phyloP scores from a whole-genome alignment of 2,888 invertebrate species.

The Cataglyphis rosenhaueri region DNA sequence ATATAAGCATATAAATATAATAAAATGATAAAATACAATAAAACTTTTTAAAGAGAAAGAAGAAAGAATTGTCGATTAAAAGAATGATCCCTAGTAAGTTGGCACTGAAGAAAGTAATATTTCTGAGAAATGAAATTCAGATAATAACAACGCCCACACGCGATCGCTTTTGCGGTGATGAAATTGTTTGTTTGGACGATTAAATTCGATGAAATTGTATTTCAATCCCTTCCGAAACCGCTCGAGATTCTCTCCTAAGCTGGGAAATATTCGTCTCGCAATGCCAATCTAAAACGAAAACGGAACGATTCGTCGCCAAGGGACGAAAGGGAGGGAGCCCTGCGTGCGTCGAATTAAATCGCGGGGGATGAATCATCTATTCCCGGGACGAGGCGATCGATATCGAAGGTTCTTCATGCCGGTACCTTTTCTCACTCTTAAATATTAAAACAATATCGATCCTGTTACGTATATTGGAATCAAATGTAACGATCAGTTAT shows the following conservation, averaged over 20 bases:
- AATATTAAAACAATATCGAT: constrained; percentile 41
- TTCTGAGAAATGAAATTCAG: background rate
- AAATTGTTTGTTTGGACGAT: constrained; percentile 48
- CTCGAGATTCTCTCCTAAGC: background rate
- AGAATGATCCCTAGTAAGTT: background rate
- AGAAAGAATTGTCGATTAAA: background rate
- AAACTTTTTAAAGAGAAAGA: background rate
- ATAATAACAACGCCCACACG: background rate
- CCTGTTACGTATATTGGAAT: background rate
- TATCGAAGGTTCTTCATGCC: constrained; percentile 60
- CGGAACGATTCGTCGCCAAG: background rate
- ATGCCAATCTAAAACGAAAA: background rate
- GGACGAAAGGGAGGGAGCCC: background rate
- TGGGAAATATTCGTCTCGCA: background rate
- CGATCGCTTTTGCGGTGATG: background rate
- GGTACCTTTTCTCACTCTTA: constrained; percentile 15
- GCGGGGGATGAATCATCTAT: constrained; percentile 77
- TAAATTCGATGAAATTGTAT: constrained; percentile 15
- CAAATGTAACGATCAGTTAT: constrained; percentile 33
- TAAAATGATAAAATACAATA: background rate
- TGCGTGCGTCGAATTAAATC: constrained; percentile 57
- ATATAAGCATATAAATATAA: background rate
- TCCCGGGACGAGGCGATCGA: constrained; percentile 73
- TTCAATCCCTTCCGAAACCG: background rate
- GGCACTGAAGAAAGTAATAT: background rate